Percentiles rank a stretch among this genome's conserved stretches.
Evolutionary conservation across 2,888 invertebrate species (phyloP).

Genomic region (Unio delphinus): DNA sequence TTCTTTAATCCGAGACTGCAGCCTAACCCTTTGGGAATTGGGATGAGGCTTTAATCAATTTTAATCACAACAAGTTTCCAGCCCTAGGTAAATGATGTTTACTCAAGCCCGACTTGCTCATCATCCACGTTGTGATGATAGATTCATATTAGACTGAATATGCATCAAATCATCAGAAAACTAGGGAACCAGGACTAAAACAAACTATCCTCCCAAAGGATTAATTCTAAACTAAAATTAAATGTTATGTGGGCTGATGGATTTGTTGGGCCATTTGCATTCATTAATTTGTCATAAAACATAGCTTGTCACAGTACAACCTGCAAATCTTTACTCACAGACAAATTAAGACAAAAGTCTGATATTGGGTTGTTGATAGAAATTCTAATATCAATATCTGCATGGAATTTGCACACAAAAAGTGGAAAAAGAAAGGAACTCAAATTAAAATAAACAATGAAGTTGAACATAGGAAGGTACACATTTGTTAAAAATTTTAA

Average conservation of each 20-base stretch:
- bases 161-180: conserved; percentile 28
- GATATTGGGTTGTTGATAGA: no score
- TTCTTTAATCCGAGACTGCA: conserved; percentile 42
- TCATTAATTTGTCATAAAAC: conserved; percentile 9
- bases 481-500: no score
- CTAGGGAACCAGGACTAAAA: conserved; percentile 28
- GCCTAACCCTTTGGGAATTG: conserved; percentile 47
- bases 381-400: no score
- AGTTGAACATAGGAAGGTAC: no score
- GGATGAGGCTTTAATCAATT: conserved; percentile 57
- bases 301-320: not conserved
- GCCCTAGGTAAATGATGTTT: conserved; percentile 53
- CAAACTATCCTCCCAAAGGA: conserved; percentile 28
- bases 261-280: conserved; percentile 6
- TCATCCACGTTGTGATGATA: conserved; percentile 27
- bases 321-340: no score
- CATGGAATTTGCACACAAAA: no score
- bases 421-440: no score
- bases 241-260: conserved; percentile 12
- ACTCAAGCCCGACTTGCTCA: conserved; percentile 35
- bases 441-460: no score
- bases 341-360: no score
- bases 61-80: conserved; percentile 58
- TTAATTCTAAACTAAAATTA: conserved; percentile 20
- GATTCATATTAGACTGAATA: conserved; percentile 33